Evolutionary conservation across 2,113 vertebrate genomes (phyloP), one percentile per base, ranked within the genome.

Genomic region (Otocyon megalotis): DNA sequence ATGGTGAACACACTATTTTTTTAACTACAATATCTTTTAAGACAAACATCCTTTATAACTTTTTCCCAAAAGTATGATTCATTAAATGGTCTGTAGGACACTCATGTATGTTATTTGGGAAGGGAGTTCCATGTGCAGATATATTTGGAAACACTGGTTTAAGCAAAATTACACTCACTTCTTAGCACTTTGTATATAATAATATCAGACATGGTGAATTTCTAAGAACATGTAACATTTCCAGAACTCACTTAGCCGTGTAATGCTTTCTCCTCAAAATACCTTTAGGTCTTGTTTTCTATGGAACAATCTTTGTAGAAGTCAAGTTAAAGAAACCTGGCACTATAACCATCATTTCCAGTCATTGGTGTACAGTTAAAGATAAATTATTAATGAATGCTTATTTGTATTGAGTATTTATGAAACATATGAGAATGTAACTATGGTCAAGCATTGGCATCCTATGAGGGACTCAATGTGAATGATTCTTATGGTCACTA

Each of bases 361-460:
- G 54, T 91, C 77, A 67, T 26, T 92, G 15, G 13, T 79, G 0
- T 79, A 13, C 69, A 72, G 17, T n/a, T 80, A 88, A 88, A 86
- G 30, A 89, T 32, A 56, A 28, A 74, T 84, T 89, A 74, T 85
- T 93, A 60, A 32, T 54, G 92, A 69, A 76, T 17, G 7, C 1
- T 67, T 80, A 26, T 95, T 92, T 65, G 8, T 82, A 53, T 83
- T 67, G 48, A 92, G 26, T 95, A 37, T 82, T 88, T 93, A 56
- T 74, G 26, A 90, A 92, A 20, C 30, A 32, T 72, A 76, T 87
- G 12, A 71, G 84, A 88, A 93, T 71, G 8, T 1, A 26, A 24
- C 32, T 83, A 20, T 37, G 28, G 56, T 10, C 3, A 87, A 56
- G 15, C 3, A 3, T 22, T 91, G 22, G 22, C 11, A 63, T 60